Evolutionary conservation across 1,140 invertebrate species (phyloP).

Genomic region (Venturia canescens): DNA sequence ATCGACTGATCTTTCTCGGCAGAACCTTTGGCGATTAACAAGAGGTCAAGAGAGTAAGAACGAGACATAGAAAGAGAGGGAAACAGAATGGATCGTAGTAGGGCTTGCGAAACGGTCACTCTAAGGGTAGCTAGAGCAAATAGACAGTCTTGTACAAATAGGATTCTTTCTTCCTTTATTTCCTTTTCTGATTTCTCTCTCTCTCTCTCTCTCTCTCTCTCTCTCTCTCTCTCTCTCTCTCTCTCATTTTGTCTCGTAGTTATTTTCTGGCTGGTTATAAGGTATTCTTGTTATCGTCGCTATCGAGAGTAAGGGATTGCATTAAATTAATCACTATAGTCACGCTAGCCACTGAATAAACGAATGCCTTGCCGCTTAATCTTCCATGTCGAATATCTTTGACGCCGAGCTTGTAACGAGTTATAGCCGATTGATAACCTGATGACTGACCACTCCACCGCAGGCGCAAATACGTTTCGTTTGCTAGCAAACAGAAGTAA

Average conservation of each 20-base stretch:
- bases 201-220: not conserved
- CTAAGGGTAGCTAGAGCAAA: slow-evolving; percentile 17
- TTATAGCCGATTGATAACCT: slow-evolving; percentile 15
- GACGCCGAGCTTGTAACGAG: not conserved
- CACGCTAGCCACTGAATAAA: slow-evolving; percentile 32
- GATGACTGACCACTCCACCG: not conserved
- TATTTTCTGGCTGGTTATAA: too few species aligned
- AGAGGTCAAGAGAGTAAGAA: slow-evolving; percentile 71
- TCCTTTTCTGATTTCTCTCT: not conserved
- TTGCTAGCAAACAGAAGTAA: slow-evolving; percentile 18
- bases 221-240: not conserved
- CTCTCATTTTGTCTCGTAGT: not conserved
- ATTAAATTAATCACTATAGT: slow-evolving; percentile 8
- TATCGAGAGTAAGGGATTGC: slow-evolving; percentile 65
- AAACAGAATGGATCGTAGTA: not conserved
- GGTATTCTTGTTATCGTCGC: slow-evolving; percentile 52
- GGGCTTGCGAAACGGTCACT: not conserved
- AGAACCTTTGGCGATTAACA: slow-evolving; percentile 76
- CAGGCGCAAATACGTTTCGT: slow-evolving; percentile 21
- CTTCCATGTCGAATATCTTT: not conserved
- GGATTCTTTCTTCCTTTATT: not conserved
- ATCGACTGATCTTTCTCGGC: slow-evolving; percentile 43
- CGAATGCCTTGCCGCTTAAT: not conserved
- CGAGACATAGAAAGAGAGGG: slow-evolving; percentile 25
- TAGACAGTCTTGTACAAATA: slow-evolving; percentile 41